These are phyloP conservation scores for Danio tinwini DNA, from an alignment of 2,797 vertebrate species.

Conservation along the genomic window DNA sequence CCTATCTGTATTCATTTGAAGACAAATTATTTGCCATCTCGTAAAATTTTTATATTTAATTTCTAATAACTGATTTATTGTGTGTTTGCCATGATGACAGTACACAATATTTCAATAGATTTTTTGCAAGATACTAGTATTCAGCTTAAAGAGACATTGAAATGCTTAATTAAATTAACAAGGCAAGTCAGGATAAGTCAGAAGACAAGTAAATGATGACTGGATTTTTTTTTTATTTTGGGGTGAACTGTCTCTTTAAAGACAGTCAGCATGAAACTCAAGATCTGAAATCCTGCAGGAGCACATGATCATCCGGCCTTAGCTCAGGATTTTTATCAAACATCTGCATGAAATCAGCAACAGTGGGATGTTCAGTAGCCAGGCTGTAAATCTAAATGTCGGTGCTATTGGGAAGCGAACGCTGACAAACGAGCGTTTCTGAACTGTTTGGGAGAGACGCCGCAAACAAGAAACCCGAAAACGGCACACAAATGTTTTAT, in stretches of 20 bases:
- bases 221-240: no score
- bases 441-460: not conserved
- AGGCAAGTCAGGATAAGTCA: no score
- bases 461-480: not conserved
- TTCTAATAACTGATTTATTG: no score
- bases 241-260: not conserved
- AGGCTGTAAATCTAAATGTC: not conserved
- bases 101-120: no score
- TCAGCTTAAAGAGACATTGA: no score
- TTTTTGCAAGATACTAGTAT: no score
- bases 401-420: not conserved
- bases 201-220: no score
- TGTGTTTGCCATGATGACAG: no score
- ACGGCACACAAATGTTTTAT: slow-evolving; percentile 55
- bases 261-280: not conserved
- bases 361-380: not conserved
- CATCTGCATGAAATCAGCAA: not conserved
- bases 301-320: not conserved
- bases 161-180: no score
- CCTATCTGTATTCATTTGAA: no score
- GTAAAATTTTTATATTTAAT: no score
- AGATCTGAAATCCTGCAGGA: not conserved
- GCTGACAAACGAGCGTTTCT: not conserved
- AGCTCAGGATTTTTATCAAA: not conserved
- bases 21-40: no score